These are phyloP conservation scores for Pteropus alecto DNA, from an alignment of 2,113 vertebrate genomes.

Conservation along the genomic window DNA sequence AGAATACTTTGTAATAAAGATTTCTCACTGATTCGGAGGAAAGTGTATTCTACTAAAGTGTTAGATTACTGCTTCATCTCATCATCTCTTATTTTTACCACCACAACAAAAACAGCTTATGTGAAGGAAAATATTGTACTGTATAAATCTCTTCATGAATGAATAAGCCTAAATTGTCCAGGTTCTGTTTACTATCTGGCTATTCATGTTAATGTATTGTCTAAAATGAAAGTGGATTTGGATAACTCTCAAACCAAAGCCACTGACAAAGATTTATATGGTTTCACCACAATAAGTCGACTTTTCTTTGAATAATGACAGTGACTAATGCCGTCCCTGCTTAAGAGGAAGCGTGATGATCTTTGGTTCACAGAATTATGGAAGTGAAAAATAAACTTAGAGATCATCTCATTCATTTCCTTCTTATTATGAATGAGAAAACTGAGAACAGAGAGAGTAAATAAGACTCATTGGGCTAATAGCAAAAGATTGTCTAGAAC, in stretches of 20 bases:
- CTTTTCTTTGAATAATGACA: conserved; percentile 76
- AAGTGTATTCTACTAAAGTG: conserved; percentile 56
- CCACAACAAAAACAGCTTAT: conserved; percentile 62
- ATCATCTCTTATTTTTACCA: conserved; percentile 63
- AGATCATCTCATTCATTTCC: neutral
- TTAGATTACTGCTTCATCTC: conserved; percentile 69
- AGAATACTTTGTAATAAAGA: conserved; percentile 73
- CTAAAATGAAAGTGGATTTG: conserved; percentile 79
- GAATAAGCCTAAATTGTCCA: conserved; percentile 65
- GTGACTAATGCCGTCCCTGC: conserved; percentile 73
- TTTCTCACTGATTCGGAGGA: conserved; percentile 62
- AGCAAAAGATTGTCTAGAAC: neutral
- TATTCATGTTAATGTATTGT: conserved; percentile 75
- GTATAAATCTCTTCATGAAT: conserved; percentile 64
- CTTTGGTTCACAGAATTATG: conserved; percentile 44
- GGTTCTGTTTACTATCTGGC: conserved; percentile 76
- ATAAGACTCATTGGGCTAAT: neutral
- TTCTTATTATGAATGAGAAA: conserved; percentile 12
- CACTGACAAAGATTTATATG: conserved; percentile 81
- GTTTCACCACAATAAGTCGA: conserved; percentile 71
- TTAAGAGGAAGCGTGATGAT: conserved; percentile 74
- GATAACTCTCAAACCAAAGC: conserved; percentile 69
- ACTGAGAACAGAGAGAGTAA: neutral
- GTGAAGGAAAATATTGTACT: conserved; percentile 55
- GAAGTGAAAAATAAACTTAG: conserved; percentile 35